These are phyloP conservation scores for Pseudoips prasinana DNA, from an alignment of 2,888 invertebrate species.

Conservation along the genomic window DNA sequence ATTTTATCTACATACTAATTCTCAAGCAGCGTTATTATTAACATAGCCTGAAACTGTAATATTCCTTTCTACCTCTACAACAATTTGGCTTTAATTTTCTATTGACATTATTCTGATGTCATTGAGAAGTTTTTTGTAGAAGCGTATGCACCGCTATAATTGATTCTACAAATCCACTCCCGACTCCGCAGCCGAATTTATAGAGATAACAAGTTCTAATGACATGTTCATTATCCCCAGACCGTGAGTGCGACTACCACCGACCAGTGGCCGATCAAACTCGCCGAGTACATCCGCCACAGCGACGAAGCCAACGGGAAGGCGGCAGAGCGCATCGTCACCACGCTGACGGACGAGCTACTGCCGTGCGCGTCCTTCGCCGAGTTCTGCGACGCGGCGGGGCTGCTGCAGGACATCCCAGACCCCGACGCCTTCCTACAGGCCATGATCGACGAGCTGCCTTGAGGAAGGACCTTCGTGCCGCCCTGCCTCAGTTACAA, in stretches of 20 bases:
- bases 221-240: too few species aligned
- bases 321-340: slow-evolving; percentile 91
- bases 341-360: slow-evolving; percentile 92
- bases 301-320: slow-evolving; percentile 96
- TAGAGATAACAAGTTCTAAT: too few species aligned
- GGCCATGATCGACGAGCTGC: slow-evolving; percentile 55
- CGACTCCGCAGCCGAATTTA: too few species aligned
- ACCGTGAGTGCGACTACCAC: slow-evolving; percentile 85
- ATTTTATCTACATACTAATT: too few species aligned
- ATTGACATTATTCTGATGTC: too few species aligned
- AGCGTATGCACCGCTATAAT: too few species aligned
- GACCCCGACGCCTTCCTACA: slow-evolving; percentile 81
- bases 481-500: slow-evolving; percentile 55
- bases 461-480: slow-evolving; percentile 52
- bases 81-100: too few species aligned
- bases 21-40: too few species aligned
- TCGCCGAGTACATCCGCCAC: slow-evolving; percentile 96
- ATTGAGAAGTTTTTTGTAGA: too few species aligned
- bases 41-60: too few species aligned
- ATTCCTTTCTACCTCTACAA: too few species aligned
- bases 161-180: too few species aligned
- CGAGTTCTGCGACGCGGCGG: slow-evolving; percentile 96
- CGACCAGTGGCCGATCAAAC: slow-evolving; percentile 93
- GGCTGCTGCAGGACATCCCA: slow-evolving; percentile 86
- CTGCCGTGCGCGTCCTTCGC: slow-evolving; percentile 94